phyloP scores from a whole-genome alignment of 2,113 vertebrate genomes.

The Hydrochoerus hydrochaeris region DNA sequence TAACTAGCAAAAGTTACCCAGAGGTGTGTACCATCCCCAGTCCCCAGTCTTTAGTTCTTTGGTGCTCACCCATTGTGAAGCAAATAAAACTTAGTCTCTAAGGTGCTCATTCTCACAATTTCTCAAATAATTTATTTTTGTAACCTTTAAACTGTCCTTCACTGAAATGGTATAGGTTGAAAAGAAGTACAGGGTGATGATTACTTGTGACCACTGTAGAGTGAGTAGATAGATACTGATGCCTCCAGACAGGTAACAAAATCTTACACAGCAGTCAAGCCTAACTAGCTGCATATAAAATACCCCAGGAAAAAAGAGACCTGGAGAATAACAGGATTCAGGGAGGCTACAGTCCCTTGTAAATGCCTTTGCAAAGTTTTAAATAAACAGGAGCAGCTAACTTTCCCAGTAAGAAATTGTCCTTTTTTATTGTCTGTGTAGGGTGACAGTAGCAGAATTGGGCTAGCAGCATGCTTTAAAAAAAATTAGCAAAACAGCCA shows the following conservation, averaged over 20 bases:
- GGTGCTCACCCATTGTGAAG: background rate
- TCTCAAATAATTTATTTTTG: background rate
- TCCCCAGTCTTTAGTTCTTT: background rate
- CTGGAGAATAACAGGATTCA: background rate
- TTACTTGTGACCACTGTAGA: background rate
- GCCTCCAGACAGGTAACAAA: background rate
- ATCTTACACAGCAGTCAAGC: background rate
- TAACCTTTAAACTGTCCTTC: constrained; percentile 20
- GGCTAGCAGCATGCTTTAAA: background rate
- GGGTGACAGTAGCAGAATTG: constrained; percentile 3
- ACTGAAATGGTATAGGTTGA: background rate
- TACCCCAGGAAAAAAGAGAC: background rate
- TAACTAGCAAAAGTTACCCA: background rate
- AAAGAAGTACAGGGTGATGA: background rate
- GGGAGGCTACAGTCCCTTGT: background rate
- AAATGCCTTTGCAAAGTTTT: constrained; percentile 34
- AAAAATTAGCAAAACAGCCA: background rate
- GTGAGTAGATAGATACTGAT: background rate
- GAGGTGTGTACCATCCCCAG: background rate
- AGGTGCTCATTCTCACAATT: background rate
- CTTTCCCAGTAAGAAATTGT: background rate
- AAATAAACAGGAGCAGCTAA: background rate
- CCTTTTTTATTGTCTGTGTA: background rate
- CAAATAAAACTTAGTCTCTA: constrained; percentile 25
- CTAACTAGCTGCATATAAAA: constrained; percentile 8